phyloP scores from a whole-genome alignment of 2,888 invertebrate species.

The Sipha maydis region DNA sequence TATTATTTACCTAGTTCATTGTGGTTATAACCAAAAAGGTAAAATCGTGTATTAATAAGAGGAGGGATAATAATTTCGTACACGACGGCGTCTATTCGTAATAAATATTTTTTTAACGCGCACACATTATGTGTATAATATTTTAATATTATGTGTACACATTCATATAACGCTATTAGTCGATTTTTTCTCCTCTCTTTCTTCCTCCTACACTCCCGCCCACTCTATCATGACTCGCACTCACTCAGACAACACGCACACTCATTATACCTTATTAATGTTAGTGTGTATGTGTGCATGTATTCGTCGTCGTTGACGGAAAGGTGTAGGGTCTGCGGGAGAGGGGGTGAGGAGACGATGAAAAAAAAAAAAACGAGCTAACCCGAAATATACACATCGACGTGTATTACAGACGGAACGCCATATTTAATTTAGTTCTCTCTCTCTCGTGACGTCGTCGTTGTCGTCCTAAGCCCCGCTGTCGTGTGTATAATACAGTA shows the following conservation, averaged over 20 bases:
- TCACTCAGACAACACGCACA: not conserved
- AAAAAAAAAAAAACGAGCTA: conserved; percentile 21
- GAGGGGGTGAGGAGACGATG: not conserved
- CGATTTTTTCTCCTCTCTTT: conserved; percentile 9
- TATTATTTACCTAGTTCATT: not conserved
- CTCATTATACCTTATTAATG: not conserved
- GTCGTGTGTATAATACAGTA: not conserved
- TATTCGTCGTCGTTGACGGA: not conserved
- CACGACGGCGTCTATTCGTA: not conserved
- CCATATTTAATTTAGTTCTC: conserved; percentile 54
- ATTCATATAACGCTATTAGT: conserved; percentile 32
- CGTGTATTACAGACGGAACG: conserved; percentile 36
- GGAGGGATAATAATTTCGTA: conserved; percentile 26
- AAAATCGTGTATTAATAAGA: no score
- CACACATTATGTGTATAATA: conserved; percentile 18
- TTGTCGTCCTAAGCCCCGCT: conserved; percentile 30
- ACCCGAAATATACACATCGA: conserved; percentile 40
- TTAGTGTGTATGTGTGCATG: not conserved
- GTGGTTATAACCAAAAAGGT: not conserved
- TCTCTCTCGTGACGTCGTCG: conserved; percentile 5
- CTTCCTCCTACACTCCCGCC: not conserved
- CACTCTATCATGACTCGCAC: not conserved
- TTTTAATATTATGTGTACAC: not conserved
- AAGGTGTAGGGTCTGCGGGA: conserved; percentile 4
- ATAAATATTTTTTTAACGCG: not conserved